Percentiles rank a stretch among this genome's conserved stretches.
Evolutionary conservation across 1,140 invertebrate species (phyloP).

Genomic region (Heliconius melpomene): DNA sequence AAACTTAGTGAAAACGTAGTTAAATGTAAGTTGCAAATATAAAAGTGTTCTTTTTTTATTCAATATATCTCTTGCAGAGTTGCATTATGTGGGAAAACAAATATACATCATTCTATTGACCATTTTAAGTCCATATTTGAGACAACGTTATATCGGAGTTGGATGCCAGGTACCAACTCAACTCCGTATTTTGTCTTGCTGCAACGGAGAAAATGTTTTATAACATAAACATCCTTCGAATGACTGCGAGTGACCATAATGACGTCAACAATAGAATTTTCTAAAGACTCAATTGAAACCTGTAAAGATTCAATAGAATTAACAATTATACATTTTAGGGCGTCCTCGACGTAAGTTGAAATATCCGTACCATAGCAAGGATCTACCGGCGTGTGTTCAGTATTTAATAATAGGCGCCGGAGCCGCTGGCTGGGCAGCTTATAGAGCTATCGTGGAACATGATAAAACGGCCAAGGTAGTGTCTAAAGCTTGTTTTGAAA

Average conservation of each 20-base stretch:
- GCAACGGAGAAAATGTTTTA: too few relatives aligned
- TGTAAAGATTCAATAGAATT: not conserved
- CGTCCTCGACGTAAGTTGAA: conserved; percentile 57
- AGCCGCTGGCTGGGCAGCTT: conserved; percentile 67
- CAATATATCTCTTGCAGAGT: too few relatives aligned
- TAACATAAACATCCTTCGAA: too few relatives aligned
- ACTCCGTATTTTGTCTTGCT: too few relatives aligned
- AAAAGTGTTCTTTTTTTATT: too few relatives aligned
- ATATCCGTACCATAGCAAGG: conserved; percentile 52
- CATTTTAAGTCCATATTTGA: too few relatives aligned
- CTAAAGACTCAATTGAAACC: not conserved
- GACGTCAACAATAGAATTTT: not conserved
- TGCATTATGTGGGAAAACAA: too few relatives aligned
- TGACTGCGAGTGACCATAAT: too few relatives aligned
- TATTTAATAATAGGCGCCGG: conserved; percentile 68
- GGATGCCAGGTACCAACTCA: too few relatives aligned
- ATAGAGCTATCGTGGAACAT: conserved; percentile 63
- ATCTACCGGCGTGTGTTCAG: conserved; percentile 69
- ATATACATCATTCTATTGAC: too few relatives aligned
- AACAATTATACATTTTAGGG: conserved; percentile 46
- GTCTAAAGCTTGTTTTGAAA: not conserved
- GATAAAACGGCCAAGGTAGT: conserved; percentile 66
- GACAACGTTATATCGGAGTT: too few relatives aligned
- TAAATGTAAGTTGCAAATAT: conserved; percentile 53
- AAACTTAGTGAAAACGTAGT: conserved; percentile 46